phyloP scores from a whole-genome alignment of 2,888 invertebrate species.

The Periphyllus acericola region DNA sequence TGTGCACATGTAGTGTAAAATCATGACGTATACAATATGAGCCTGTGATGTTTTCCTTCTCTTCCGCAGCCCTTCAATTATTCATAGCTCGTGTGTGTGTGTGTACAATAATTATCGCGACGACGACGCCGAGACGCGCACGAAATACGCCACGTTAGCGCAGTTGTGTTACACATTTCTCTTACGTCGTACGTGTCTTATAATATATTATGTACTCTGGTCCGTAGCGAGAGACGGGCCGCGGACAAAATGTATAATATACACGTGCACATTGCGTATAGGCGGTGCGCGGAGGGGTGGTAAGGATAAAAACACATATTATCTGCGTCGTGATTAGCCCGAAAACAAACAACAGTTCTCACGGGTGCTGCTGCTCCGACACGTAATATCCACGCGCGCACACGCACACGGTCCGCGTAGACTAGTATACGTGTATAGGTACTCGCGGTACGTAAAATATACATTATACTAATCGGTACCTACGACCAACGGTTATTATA shows the following conservation, averaged over 20 bases:
- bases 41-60: too few relatives aligned
- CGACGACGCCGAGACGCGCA: too few relatives aligned
- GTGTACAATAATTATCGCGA: too few relatives aligned
- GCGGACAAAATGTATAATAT: too few relatives aligned
- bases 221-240: too few relatives aligned
- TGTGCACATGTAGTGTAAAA: too few relatives aligned
- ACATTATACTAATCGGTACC: background rate
- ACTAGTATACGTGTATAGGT: background rate
- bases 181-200: background rate
- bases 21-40: too few relatives aligned
- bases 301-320: background rate
- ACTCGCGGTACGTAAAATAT: too few relatives aligned
- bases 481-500: conserved; percentile 16
- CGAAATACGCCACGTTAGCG: too few relatives aligned
- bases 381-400: background rate
- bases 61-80: too few relatives aligned
- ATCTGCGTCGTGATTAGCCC: conserved; percentile 58
- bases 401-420: background rate
- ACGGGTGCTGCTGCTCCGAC: conserved; percentile 28
- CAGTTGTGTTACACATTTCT: background rate
- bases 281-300: background rate
- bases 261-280: too few relatives aligned
- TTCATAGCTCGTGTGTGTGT: too few relatives aligned
- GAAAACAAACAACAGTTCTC: conserved; percentile 61
- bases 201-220: background rate